phyloP scores from a whole-genome alignment of 1,140 invertebrate species.

The Halotydeus destructor region DNA sequence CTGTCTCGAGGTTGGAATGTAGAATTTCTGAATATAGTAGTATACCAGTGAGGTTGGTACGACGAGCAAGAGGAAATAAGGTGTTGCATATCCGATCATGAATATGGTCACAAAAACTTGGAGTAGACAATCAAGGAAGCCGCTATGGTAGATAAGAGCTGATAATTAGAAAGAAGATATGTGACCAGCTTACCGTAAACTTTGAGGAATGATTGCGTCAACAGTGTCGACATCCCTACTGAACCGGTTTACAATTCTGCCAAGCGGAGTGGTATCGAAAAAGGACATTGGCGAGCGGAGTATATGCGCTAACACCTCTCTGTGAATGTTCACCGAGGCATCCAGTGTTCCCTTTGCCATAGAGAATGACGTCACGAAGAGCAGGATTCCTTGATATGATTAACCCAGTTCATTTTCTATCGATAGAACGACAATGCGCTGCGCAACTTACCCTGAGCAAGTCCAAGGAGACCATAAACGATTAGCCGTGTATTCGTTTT shows the following conservation, averaged over 20 bases:
- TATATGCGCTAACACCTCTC: constrained; percentile 20
- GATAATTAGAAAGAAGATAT: too few species aligned
- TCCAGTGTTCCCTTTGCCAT: constrained; percentile 13
- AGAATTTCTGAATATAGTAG: constrained; percentile 29
- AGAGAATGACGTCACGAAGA: constrained; percentile 5
- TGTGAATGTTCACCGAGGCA: constrained; percentile 17
- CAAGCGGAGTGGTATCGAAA: constrained; percentile 32
- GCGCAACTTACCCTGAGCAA: constrained; percentile 9
- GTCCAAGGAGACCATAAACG: not conserved
- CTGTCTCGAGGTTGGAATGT: constrained; percentile 30
- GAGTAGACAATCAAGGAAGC: constrained; percentile 21
- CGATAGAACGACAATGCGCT: constrained; percentile 16
- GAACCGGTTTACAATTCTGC: constrained; percentile 30
- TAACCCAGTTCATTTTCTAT: too few species aligned
- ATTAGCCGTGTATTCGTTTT: too few species aligned
- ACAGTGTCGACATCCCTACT: constrained; percentile 28
- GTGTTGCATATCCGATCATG: constrained; percentile 32
- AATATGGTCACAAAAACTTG: constrained; percentile 29
- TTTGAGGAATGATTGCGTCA: constrained; percentile 23
- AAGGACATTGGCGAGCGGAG: constrained; percentile 25
- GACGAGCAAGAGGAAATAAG: constrained; percentile 31
- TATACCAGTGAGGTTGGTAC: constrained; percentile 34
- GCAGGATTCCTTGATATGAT: constrained; percentile 15
- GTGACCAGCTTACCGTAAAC: too few species aligned
- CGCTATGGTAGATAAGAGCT: constrained; percentile 4